Conservation (phyloP, 2,888 invertebrate species). For the Physocephala rufipes region DNA sequence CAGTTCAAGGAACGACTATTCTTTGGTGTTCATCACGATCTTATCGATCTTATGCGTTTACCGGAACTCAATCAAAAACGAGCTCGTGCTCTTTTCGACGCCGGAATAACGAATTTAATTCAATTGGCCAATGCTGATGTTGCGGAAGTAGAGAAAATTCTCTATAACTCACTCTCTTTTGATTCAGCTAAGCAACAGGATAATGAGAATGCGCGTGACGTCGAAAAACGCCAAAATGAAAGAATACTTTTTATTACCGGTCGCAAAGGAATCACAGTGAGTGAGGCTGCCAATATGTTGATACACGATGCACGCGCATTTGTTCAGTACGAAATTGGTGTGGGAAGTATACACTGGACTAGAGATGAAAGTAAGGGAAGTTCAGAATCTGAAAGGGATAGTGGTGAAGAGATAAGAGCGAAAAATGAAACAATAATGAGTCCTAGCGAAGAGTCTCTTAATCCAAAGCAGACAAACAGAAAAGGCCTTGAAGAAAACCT, state of each 20-base stretch:
- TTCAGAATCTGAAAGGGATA: background rate
- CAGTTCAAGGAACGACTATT: slow-evolving; percentile 94
- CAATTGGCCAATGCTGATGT: slow-evolving; percentile 80
- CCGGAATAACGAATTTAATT: slow-evolving; percentile 80
- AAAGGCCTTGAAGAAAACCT: background rate
- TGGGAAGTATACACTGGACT: slow-evolving; percentile 76
- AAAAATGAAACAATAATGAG: slow-evolving; percentile 45
- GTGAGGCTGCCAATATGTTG: slow-evolving; percentile 82
- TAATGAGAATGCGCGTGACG: slow-evolving; percentile 74
- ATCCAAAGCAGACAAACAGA: slow-evolving; percentile 16
- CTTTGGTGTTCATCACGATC: slow-evolving; percentile 92
- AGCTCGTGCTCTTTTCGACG: slow-evolving; percentile 84
- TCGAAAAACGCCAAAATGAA: slow-evolving; percentile 74
- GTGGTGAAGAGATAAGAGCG: background rate
- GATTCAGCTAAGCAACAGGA: slow-evolving; percentile 81
- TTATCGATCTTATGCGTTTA: slow-evolving; percentile 89
- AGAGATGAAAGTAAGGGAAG: slow-evolving; percentile 22
- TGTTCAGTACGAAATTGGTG: slow-evolving; percentile 78
- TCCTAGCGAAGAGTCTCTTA: slow-evolving; percentile 43
- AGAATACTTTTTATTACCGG: slow-evolving; percentile 83
- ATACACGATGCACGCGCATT: slow-evolving; percentile 79
- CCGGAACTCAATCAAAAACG: slow-evolving; percentile 83
- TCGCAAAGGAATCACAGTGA: slow-evolving; percentile 79
- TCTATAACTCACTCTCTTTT: slow-evolving; percentile 84
- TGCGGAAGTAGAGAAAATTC: slow-evolving; percentile 76